phyloP scores from a whole-genome alignment of 2,113 vertebrate genomes.

The Poecile atricapillus region DNA sequence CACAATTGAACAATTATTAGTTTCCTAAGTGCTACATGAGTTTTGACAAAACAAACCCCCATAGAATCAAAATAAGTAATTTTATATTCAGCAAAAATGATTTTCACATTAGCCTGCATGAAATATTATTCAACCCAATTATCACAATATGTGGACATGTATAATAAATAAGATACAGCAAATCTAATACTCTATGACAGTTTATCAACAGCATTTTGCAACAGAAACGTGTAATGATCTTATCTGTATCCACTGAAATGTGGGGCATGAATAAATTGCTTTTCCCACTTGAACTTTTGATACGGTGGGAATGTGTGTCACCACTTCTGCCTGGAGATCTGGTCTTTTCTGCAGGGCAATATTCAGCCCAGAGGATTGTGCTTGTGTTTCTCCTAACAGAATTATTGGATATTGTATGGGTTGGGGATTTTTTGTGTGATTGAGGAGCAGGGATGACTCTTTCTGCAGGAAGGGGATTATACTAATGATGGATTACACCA shows the following conservation, averaged over 20 bases:
- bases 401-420: neutral
- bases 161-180: conserved; percentile 65
- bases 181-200: neutral
- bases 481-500: neutral
- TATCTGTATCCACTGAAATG: neutral
- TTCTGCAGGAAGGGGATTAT: neutral
- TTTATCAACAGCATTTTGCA: neutral
- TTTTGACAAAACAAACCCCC: conserved; percentile 78
- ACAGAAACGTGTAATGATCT: neutral
- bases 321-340: neutral
- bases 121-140: conserved; percentile 71
- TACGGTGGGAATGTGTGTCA: rapidly evolving
- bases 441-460: neutral
- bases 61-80: conserved; percentile 74
- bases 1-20: conserved; percentile 76
- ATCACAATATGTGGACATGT: conserved; percentile 65
- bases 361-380: rapidly evolving
- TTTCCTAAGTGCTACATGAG: conserved; percentile 76
- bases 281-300: neutral
- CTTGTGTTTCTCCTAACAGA: neutral
- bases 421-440: rapidly evolving
- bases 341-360: neutral
- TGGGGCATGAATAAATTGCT: neutral
- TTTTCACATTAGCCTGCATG: conserved; percentile 67
- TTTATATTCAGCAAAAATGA: conserved; percentile 70